Base-by-base conservation (phyloP, 2,113 vertebrate species). In the Prunella himalayana region DNA sequence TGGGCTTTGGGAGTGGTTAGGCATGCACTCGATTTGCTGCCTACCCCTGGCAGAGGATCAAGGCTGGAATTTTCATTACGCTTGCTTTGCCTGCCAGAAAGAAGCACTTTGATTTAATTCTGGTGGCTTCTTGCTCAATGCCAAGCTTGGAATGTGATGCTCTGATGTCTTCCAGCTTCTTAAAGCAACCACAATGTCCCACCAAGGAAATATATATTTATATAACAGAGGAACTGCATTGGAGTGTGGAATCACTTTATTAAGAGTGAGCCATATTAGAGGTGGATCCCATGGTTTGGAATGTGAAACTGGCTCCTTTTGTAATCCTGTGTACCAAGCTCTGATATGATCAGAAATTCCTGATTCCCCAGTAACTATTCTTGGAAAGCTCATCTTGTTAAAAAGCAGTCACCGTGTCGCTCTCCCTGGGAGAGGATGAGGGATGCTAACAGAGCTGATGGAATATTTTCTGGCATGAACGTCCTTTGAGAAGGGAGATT, bases 1-100 rank as follows among this genome's bases (percentile, higher is more conserved):
- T 70, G 73, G 71, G 84, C 69, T 75, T 68, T 93, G 95, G 95
- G 95, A 95, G 93, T 47, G 90, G 90, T n/a, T 37, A 68, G 93
- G 94, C 93, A 93, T 85, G 91, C 71, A 88, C 90, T 96, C 24
- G 23, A 73, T 95, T 77, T 96, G 90, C 94, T 96, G 95, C 71
- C 90, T 93, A 11, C 72, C 68, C 60, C 72, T 96, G 95, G 96
- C 88, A 90, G 28, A 61, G 65, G 80, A 96, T 95, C 93, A 93
- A 96, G 94, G 94, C 90, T 96, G 83, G 92, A 82, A 93, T 95
- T 96, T 94, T 96, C 94, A 97, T 96, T 97, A 93, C 80, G 15
- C 76, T 94, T 68, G 80, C 76, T 90, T 88, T 5, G 90, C 88
- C 83, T 95, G 93, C 96, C 95, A 96, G 86, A 86, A 95, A 94